These are phyloP conservation scores for Microplitis demolitor DNA, from an alignment of 1,140 invertebrate genomes.

Conservation along the genomic window DNA sequence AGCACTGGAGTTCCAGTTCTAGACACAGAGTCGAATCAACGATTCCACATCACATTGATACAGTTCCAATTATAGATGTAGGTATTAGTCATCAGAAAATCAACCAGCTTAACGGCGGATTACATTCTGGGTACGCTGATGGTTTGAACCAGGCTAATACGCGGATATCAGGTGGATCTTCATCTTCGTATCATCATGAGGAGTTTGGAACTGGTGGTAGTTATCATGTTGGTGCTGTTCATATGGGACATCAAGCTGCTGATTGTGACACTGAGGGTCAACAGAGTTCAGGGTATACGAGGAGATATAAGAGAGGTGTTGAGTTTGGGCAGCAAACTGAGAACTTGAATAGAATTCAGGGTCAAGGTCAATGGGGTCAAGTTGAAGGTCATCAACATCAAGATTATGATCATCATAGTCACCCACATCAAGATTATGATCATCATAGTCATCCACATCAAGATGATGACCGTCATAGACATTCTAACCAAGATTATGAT, in stretches of 20 bases:
- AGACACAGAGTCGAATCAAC: conserved; percentile 24
- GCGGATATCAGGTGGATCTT: neutral
- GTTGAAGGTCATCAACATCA: no score
- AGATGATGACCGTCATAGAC: no score
- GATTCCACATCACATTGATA: conserved; percentile 17
- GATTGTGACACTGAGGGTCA: conserved; percentile 24
- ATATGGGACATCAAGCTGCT: conserved; percentile 17
- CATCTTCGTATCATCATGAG: neutral
- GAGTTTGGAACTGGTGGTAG: neutral
- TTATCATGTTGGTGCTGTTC: conserved; percentile 8
- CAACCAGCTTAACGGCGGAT: neutral
- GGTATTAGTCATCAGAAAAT: neutral
- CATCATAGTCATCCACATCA: no score
- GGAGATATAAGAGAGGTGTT: neutral
- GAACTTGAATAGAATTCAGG: no score
- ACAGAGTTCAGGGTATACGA: neutral
- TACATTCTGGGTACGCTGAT: neutral
- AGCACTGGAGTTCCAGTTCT: conserved; percentile 33
- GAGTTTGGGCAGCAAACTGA: neutral
- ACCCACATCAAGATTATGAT: no score
- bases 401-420: no score
- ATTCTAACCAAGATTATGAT: no score
- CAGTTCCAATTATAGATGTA: neutral
- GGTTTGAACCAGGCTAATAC: neutral
- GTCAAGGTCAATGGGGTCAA: no score